These are phyloP conservation scores for Botia kubotai DNA, from an alignment of 2,797 vertebrate species.

Conservation along the genomic window DNA sequence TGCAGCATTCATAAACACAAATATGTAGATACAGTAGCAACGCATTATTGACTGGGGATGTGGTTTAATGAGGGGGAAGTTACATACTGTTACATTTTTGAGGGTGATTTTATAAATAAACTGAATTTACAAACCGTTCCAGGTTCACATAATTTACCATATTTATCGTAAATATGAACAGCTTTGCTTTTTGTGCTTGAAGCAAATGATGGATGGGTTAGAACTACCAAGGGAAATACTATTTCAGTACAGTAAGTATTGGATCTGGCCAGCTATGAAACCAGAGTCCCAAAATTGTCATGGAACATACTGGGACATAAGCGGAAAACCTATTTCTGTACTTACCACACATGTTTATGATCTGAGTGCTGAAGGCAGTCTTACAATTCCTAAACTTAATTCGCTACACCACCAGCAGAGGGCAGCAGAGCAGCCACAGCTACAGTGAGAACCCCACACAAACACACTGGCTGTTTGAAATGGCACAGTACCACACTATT, in stretches of 20 bases:
- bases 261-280: conserved; percentile 18
- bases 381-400: not conserved
- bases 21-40: not conserved
- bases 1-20: not conserved
- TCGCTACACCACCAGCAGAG: conserved; percentile 39
- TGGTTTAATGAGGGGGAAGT: not conserved
- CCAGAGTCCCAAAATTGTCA: conserved; percentile 19
- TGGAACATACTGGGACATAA: conserved; percentile 9
- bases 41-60: not conserved
- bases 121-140: not conserved
- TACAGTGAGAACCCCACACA: not conserved
- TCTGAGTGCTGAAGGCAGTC: not conserved
- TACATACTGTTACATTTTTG: not conserved
- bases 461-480: not conserved
- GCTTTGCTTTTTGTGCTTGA: not conserved
- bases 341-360: not conserved
- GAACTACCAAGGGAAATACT: not conserved
- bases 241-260: not conserved
- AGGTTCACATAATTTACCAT: not conserved
- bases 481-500: not conserved
- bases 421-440: conserved; percentile 36
- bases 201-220: not conserved
- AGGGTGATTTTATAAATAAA: too few species aligned
- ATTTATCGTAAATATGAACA: not conserved
- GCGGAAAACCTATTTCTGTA: conserved; percentile 29